Conservation (phyloP, 2,888 invertebrate species). For the Eulithis prunata region DNA sequence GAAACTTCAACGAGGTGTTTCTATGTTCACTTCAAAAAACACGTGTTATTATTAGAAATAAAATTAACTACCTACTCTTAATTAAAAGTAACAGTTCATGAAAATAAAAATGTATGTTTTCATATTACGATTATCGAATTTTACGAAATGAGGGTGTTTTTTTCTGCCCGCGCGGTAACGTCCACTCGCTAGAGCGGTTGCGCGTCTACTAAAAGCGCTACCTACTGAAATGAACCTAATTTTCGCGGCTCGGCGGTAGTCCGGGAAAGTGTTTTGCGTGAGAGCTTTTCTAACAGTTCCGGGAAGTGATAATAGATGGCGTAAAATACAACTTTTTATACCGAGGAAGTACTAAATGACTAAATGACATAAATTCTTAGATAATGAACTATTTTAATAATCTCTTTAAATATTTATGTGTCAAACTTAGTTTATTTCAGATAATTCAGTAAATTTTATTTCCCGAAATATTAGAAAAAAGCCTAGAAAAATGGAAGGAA, state of each 20-base stretch:
- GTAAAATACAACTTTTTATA: constrained; percentile 33
- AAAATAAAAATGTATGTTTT: constrained; percentile 20
- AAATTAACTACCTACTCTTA: constrained; percentile 17
- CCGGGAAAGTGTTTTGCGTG: constrained; percentile 54
- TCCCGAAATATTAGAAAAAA: no score
- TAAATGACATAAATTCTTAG: no score
- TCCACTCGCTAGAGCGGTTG: constrained; percentile 48
- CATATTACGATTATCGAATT: constrained; percentile 32
- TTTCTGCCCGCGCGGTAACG: constrained; percentile 36
- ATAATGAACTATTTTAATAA: no score
- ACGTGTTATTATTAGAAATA: not conserved
- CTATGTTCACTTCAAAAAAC: constrained; percentile 14
- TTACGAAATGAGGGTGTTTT: constrained; percentile 34
- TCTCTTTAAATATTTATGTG: no score
- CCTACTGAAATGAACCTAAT: constrained; percentile 67
- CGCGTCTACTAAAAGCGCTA: constrained; percentile 66
- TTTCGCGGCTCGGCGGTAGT: constrained; percentile 59
- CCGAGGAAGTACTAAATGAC: no score
- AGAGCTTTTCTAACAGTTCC: constrained; percentile 50
- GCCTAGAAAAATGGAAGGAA: constrained; percentile 10
- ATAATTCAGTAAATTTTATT: no score
- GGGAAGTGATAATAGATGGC: constrained; percentile 52
- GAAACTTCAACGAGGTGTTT: constrained; percentile 10
- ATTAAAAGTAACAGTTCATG: constrained; percentile 23
- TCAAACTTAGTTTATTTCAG: no score